A percentile compares a stretch with the other conserved stretches of the same genome.
Conservation (phyloP, 2,888 invertebrate genomes). For the Deroplatys truncata region DNA sequence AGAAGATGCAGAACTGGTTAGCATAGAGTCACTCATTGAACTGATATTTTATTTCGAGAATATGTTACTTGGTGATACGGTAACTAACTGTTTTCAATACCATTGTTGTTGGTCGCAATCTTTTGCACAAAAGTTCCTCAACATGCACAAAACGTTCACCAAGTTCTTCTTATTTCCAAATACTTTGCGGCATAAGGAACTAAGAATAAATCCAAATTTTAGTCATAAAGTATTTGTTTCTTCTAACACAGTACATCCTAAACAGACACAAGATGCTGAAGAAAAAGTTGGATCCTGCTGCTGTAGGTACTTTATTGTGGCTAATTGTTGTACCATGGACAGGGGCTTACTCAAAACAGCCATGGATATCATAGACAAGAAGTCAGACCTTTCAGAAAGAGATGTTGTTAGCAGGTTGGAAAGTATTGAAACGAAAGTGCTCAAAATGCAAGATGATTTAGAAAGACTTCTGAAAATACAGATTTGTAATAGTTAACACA, state of each 20-base stretch:
- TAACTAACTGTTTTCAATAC: neutral
- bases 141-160: neutral
- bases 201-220: neutral
- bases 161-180: constrained; percentile 4
- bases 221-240: neutral
- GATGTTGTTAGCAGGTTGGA: neutral
- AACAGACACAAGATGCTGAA: neutral
- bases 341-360: neutral
- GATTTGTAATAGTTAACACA: neutral
- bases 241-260: neutral
- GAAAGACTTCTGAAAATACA: neutral
- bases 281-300: neutral
- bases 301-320: neutral
- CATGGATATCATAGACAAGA: constrained; percentile 8
- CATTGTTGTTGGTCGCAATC: neutral
- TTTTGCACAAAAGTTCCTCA: neutral
- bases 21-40: constrained; percentile 36
- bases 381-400: neutral
- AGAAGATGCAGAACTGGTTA: constrained; percentile 73
- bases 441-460: neutral
- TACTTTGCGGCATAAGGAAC: neutral
- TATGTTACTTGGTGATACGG: neutral
- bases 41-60: constrained; percentile 3
- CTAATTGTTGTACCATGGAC: neutral
- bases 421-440: neutral